Conservation (phyloP, 2,113 vertebrate species). For the Trogon surrucura region DNA sequence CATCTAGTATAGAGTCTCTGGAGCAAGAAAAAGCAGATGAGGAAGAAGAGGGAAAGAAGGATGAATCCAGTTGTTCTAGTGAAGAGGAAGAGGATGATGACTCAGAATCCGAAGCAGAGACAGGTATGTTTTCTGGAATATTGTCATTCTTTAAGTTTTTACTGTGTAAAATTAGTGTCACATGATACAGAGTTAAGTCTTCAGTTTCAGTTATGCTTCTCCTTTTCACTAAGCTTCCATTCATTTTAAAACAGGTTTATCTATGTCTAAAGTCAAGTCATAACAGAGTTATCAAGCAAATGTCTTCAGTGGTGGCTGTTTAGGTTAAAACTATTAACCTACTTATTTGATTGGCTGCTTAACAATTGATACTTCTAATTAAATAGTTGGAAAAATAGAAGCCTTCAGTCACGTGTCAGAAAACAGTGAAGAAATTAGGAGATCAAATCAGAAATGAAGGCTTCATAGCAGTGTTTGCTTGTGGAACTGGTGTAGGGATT, state of each 20-base stretch:
- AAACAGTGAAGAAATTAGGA: neutral
- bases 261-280: neutral
- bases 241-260: neutral
- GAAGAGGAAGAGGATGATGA: slow-evolving; percentile 99
- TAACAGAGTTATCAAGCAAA: neutral
- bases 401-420: neutral
- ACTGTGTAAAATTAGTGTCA: neutral
- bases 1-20: slow-evolving; percentile 89
- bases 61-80: slow-evolving; percentile 98
- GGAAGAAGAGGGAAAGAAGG: slow-evolving; percentile 93
- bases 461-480: neutral
- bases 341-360: neutral
- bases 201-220: neutral
- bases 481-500: neutral
- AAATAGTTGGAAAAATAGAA: neutral
- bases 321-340: neutral
- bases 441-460: neutral
- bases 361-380: neutral
- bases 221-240: neutral
- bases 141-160: neutral
- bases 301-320: neutral
- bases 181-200: neutral
- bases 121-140: slow-evolving; percentile 76
- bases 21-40: slow-evolving; percentile 95
- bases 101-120: slow-evolving; percentile 96